Conservation (phyloP, 2,113 vertebrate genomes). For the Tinamus guttatus region DNA sequence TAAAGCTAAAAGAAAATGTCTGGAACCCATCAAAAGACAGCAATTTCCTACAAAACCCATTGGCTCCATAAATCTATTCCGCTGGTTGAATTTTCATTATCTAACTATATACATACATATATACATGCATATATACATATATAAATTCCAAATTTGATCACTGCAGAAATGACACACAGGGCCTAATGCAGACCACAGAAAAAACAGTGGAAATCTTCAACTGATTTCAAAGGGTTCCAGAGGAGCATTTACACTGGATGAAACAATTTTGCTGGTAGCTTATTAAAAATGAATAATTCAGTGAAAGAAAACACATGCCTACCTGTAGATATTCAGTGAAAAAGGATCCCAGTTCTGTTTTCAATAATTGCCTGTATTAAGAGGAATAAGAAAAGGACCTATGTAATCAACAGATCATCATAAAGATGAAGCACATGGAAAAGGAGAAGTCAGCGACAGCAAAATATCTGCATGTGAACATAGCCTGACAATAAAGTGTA, state of each 20-base stretch:
- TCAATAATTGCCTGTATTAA: slow-evolving; percentile 88
- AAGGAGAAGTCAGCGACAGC: not conserved
- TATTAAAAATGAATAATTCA: not conserved
- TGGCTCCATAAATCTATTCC: not conserved
- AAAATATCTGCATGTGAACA: not conserved
- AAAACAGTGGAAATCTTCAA: not conserved
- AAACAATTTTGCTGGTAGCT: not conserved
- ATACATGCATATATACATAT: too few relatives aligned
- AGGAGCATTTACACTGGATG: not conserved
- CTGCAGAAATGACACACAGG: not conserved
- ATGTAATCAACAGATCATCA: not conserved
- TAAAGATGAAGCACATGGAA: not conserved
- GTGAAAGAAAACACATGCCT: slow-evolving; percentile 22
- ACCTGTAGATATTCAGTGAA: slow-evolving; percentile 96
- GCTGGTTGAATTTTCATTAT: not conserved
- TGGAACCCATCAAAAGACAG: not conserved
- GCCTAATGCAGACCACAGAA: not conserved
- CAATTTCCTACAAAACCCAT: not conserved
- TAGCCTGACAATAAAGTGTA: not conserved
- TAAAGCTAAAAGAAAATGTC: not conserved
- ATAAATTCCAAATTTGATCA: not conserved
- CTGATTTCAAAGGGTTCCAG: not conserved
- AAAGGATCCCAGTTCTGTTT: slow-evolving; percentile 97
- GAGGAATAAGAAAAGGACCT: slow-evolving; percentile 15
- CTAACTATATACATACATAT: not conserved